Evolutionary conservation across 2,113 vertebrate genomes (phyloP).

Genomic region (Echinops telfairi): DNA sequence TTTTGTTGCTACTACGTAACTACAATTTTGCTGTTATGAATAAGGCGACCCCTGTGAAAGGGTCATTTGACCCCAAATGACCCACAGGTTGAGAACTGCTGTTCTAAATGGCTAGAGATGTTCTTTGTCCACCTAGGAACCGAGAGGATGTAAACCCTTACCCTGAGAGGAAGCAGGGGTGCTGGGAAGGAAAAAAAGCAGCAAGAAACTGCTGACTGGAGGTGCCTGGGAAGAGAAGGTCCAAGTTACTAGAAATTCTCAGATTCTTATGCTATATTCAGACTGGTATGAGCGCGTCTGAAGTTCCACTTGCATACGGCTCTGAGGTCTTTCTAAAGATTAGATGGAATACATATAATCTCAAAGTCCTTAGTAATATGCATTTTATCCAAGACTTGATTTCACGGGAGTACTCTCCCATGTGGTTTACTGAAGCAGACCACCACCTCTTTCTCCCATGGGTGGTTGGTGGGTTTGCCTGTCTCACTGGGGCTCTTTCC

Average conservation of each 20-base stretch:
- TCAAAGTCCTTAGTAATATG: not conserved
- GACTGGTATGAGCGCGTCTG: rapidly evolving
- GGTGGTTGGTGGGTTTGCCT: not conserved
- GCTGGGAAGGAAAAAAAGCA: too few species aligned
- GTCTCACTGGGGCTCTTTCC: not conserved
- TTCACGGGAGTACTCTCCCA: not conserved
- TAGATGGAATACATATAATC: too few species aligned
- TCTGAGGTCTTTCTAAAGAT: not conserved
- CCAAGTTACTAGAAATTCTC: not conserved
- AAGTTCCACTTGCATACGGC: not conserved
- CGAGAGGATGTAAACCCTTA: not conserved
- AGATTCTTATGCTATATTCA: not conserved
- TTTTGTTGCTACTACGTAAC: too few species aligned
- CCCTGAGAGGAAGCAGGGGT: not conserved
- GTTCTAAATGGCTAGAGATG: too few species aligned
- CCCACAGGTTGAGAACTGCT: too few species aligned
- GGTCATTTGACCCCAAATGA: too few species aligned
- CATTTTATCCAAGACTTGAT: not conserved
- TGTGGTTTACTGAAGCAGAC: not conserved
- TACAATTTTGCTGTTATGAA: too few species aligned
- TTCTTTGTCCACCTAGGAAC: not conserved
- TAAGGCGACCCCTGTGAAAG: too few species aligned
- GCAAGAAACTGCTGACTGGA: not conserved
- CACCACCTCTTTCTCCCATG: not conserved
- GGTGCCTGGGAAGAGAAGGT: too few species aligned